Base-by-base conservation (phyloP, 30 jellyfish, hydroid and myxozoan species). In the Chrysaora quinquecirrha region DNA sequence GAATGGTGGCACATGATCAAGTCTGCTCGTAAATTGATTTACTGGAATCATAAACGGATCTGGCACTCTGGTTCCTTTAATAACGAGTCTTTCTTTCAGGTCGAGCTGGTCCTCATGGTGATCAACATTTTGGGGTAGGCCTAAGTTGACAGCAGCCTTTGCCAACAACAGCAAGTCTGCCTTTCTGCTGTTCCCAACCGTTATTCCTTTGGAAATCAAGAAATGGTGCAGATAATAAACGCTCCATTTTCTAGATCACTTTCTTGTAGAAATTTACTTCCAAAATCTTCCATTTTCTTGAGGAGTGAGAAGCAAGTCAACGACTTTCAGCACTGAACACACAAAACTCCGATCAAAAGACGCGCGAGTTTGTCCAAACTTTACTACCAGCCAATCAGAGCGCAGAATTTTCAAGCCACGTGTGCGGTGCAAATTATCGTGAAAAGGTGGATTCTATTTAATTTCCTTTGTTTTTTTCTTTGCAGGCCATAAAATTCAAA, bases 61-160 rank as follows among this genome's bases (percentile, higher is more conserved):
- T 77, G 89, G 89, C 89, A 77, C 89, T 30, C 80, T 77, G 71
- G 89, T 75, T 64, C 87, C 87, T 48, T 75, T 75, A 63, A 75
- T 48, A 29, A 27, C 32, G 30, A 31, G 76, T 61, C 77, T 75
- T 56, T 52, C 64, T 75, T 75, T 61, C 84, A 72, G 70, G 84
- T 75, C 87, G 12, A 75, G 3, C 30, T 75, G 34, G 87, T 50
- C 87, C 63, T 75, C 78, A 30, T 77, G 89, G 80, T 77, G 89
- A 77, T 58, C 89, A 77, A 77, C 89, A 77, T 77, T 58, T 62
- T n/a, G 43, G 61, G 71, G 89, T 1, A 58, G 89, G 89, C 89
- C 80, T 77, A 64, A 61, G 46, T 48, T 77, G 80, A 61, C 80
- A 61, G 89, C 80, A 32, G 89, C 79, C 78, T 77, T 77, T 71